phyloP scores from a whole-genome alignment of 2,797 vertebrate genomes.

The Martes flavigula region DNA sequence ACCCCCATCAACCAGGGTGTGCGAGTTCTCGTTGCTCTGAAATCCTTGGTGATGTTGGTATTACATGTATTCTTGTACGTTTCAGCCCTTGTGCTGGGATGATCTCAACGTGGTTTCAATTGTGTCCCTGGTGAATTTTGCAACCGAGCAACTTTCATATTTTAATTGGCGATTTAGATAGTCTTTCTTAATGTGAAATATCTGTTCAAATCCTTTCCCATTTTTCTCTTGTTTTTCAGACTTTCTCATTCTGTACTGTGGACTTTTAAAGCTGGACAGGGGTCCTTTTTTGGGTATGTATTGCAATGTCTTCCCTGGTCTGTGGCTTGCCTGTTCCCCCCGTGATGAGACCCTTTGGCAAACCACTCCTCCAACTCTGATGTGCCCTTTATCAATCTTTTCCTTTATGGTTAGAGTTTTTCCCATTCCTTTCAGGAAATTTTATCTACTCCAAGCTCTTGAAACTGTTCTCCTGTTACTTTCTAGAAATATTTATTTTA shows the following conservation, averaged over 20 bases:
- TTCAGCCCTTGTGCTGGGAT: neutral
- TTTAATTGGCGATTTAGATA: neutral
- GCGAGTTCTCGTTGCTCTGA: neutral
- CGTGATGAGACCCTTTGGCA: neutral
- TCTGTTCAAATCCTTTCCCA: neutral
- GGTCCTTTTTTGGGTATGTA: neutral
- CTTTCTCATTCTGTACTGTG: neutral
- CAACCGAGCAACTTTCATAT: neutral
- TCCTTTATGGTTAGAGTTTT: neutral
- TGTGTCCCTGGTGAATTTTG: neutral
- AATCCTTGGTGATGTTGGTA: neutral
- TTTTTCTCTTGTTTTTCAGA: neutral
- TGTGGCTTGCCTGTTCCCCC: neutral
- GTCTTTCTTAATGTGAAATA: neutral
- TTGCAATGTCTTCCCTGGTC: neutral
- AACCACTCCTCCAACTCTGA: neutral
- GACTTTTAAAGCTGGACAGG: neutral
- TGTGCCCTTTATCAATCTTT: neutral
- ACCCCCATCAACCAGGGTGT: neutral
- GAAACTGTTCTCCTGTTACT: neutral
- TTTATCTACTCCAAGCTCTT: neutral
- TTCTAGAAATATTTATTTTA: neutral
- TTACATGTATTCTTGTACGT: neutral
- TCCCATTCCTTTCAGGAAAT: neutral
- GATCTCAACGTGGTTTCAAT: neutral